These are phyloP conservation scores for Micromesistius poutassou DNA, from an alignment of 2,797 vertebrate species.

Conservation along the genomic window DNA sequence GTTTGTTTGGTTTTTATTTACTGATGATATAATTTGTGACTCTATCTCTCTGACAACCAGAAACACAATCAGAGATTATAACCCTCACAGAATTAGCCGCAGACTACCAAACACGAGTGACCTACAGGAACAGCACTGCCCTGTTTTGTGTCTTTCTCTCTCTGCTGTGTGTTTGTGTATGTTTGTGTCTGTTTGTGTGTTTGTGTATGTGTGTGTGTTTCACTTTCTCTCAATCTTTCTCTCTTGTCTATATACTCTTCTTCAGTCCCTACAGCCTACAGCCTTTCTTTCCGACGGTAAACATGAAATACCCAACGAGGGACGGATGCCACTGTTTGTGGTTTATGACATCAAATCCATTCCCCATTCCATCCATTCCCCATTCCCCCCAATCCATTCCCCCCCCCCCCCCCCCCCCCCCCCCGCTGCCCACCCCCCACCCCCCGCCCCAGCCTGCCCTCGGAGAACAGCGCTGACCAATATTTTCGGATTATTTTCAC, in stretches of 20 bases:
- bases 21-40: background rate
- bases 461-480: background rate
- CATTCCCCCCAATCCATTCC: too few relatives aligned
- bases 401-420: background rate
- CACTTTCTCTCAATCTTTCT: conserved; percentile 15
- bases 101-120: conserved; percentile 26
- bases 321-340: conserved; percentile 30
- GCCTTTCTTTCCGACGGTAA: conserved; percentile 17
- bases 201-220: background rate
- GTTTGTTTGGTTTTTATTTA: background rate
- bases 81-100: conserved; percentile 32
- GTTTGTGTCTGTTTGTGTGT: background rate
- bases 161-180: background rate
- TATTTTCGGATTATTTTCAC: conserved; percentile 62
- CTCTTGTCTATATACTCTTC: background rate
- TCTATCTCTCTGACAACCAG: conserved; percentile 25
- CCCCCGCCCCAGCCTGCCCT: too few relatives aligned
- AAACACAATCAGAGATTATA: conserved; percentile 43
- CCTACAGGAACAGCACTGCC: conserved; percentile 12
- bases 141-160: background rate
- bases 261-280: background rate
- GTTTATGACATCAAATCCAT: conserved; percentile 38
- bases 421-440: background rate
- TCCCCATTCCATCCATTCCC: conserved; percentile 16
- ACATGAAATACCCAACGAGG: conserved; percentile 34